Conservation (phyloP, 2,113 vertebrate species). For the Talpa occidentalis region DNA sequence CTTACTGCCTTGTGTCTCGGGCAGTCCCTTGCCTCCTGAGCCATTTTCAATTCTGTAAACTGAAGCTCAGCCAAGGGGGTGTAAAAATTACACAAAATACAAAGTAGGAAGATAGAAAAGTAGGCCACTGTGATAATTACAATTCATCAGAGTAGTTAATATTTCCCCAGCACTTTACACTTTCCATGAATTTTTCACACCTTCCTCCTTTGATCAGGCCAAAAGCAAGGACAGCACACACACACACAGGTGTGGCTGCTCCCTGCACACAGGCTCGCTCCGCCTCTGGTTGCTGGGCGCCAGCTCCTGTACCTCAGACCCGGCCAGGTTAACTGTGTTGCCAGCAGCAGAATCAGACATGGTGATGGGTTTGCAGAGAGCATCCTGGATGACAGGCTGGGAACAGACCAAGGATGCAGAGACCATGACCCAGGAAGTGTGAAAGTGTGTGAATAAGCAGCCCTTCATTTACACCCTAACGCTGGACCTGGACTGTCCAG, state of each 20-base stretch:
- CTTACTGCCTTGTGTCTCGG: background rate
- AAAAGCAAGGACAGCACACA: background rate
- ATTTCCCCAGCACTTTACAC: background rate
- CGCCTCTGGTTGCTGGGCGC: background rate
- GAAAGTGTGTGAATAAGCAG: fast-evolving
- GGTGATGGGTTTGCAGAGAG: background rate
- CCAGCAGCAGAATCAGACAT: background rate
- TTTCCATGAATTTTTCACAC: conserved; percentile 10
- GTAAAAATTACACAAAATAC: background rate
- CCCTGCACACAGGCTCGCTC: background rate
- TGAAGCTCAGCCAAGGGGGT: background rate
- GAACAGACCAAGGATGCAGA: background rate
- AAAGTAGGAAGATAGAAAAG: background rate
- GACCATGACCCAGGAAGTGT: no score
- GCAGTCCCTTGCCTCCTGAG: background rate
- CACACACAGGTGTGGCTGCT: background rate
- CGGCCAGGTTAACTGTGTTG: background rate
- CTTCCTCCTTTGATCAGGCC: background rate
- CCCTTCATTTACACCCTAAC: background rate
- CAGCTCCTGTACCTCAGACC: background rate
- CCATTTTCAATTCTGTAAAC: background rate
- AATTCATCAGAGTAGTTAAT: background rate
- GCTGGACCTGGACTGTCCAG: background rate
- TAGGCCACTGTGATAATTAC: conserved; percentile 2
- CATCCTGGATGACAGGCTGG: background rate